These are phyloP conservation scores for Whitmania pigra DNA, from an alignment of 1,140 invertebrate genomes.

Conservation along the genomic window DNA sequence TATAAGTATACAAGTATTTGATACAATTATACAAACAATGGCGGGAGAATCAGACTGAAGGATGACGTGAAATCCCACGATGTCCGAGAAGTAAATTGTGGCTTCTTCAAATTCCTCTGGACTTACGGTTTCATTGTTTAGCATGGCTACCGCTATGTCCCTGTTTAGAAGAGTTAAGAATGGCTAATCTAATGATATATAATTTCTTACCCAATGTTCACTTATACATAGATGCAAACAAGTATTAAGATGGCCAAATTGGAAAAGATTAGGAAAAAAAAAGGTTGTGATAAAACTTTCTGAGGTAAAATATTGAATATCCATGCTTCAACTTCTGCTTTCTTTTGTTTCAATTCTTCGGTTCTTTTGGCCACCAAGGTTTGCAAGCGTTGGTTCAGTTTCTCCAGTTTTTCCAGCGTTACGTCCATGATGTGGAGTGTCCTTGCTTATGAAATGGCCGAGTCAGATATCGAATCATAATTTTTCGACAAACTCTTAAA, in stretches of 20 bases:
- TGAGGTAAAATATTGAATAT: constrained; percentile 8
- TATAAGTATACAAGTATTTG: no score
- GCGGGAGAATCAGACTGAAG: constrained; percentile 34
- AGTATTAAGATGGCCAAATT: neutral
- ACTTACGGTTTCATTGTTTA: constrained; percentile 67
- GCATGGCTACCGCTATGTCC: constrained; percentile 65
- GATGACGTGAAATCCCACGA: constrained; percentile 83
- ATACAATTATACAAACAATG: neutral
- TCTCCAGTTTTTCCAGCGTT: constrained; percentile 7
- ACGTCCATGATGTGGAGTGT: constrained; percentile 11
- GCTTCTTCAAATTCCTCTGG: constrained; percentile 72
- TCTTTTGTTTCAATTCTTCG: constrained; percentile 7
- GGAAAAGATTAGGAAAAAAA: neutral
- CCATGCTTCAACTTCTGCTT: constrained; percentile 11
- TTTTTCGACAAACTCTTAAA: no score
- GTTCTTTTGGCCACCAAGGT: neutral
- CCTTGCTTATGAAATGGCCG: neutral
- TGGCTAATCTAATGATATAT: no score
- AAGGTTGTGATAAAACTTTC: neutral
- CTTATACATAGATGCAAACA: neutral
- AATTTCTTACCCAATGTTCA: neutral
- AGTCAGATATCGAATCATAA: no score
- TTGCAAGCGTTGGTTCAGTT: neutral
- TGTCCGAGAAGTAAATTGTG: constrained; percentile 76
- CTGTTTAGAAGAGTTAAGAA: neutral